These are phyloP conservation scores for Drosophila pseudoananassae DNA, from an alignment of 1,140 invertebrate genomes.

Conservation along the genomic window DNA sequence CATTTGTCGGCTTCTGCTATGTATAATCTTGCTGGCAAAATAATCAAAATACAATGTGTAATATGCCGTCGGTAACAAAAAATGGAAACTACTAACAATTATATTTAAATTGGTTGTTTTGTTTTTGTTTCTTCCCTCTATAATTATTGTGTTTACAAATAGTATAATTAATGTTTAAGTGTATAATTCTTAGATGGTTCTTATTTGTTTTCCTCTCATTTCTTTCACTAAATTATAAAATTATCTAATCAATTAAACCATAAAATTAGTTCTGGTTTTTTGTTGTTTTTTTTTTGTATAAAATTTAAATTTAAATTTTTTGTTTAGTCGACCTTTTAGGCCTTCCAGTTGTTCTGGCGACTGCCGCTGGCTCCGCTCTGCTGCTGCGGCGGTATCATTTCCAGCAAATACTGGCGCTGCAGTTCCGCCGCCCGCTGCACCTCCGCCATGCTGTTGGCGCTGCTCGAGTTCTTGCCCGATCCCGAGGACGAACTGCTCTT, in stretches of 20 bases:
- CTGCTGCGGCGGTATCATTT: slow-evolving; percentile 95
- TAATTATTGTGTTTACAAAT: slow-evolving; percentile 78
- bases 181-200: slow-evolving; percentile 51
- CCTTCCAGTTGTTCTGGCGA: slow-evolving; percentile 84
- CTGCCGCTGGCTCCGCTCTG: slow-evolving; percentile 76
- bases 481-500: slow-evolving; percentile 75
- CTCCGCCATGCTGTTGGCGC: slow-evolving; percentile 88
- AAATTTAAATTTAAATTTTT: not conserved
- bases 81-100: slow-evolving; percentile 66
- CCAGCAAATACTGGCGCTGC: slow-evolving; percentile 97
- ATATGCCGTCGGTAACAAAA: slow-evolving; percentile 54
- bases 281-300: not conserved
- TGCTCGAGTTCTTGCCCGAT: slow-evolving; percentile 84
- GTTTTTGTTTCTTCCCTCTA: slow-evolving; percentile 43
- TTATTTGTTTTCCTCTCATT: slow-evolving; percentile 27
- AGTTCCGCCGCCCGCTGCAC: slow-evolving; percentile 93
- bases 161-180: slow-evolving; percentile 71
- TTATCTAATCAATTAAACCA: slow-evolving; percentile 74
- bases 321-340: slow-evolving; percentile 56
- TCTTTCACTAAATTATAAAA: slow-evolving; percentile 73
- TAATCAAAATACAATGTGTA: slow-evolving; percentile 44
- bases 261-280: slow-evolving; percentile 41
- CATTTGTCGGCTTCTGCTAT: slow-evolving; percentile 33
- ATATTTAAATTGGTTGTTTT: slow-evolving; percentile 50
- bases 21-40: slow-evolving; percentile 33